Evolutionary conservation across 2,113 vertebrate genomes (phyloP).

Genomic region (Neogobius melanostomus): DNA sequence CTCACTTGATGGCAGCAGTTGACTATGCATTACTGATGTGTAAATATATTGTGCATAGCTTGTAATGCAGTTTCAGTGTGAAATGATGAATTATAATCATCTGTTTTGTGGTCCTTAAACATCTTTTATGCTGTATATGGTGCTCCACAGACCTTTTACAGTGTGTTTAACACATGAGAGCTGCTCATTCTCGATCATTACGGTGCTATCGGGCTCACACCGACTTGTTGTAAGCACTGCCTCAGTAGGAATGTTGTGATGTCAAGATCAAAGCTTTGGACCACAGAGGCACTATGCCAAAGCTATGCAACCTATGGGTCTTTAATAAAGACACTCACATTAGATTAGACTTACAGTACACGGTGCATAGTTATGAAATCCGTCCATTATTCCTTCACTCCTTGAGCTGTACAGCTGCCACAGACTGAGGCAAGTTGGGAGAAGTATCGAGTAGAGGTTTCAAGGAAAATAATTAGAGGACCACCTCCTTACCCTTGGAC

Average conservation of each 20-base stretch:
- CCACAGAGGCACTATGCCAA: conserved; percentile 40
- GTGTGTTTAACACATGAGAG: conserved; percentile 48
- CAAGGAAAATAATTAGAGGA: not conserved
- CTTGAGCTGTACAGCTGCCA: no score
- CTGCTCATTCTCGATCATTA: conserved; percentile 60
- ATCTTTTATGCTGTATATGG: conserved; percentile 41
- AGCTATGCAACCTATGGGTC: not conserved
- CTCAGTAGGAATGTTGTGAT: conserved; percentile 58
- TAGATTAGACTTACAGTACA: not conserved
- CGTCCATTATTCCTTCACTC: no score
- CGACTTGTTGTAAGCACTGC: conserved; percentile 60
- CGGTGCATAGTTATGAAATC: no score
- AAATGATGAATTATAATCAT: conserved; percentile 62
- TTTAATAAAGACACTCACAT: not conserved
- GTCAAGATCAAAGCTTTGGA: conserved; percentile 58
- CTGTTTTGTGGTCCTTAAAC: conserved; percentile 50
- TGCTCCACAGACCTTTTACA: conserved; percentile 48
- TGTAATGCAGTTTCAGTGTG: conserved; percentile 23
- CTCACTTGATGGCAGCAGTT: conserved; percentile 64
- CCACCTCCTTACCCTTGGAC: not conserved
- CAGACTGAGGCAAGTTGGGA: no score
- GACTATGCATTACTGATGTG: conserved; percentile 56
- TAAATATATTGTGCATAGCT: conserved; percentile 55
- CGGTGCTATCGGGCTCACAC: conserved; percentile 70
- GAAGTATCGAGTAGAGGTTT: no score